Conservation (phyloP, 2,888 invertebrate genomes). For the Agapostemon virescens region DNA sequence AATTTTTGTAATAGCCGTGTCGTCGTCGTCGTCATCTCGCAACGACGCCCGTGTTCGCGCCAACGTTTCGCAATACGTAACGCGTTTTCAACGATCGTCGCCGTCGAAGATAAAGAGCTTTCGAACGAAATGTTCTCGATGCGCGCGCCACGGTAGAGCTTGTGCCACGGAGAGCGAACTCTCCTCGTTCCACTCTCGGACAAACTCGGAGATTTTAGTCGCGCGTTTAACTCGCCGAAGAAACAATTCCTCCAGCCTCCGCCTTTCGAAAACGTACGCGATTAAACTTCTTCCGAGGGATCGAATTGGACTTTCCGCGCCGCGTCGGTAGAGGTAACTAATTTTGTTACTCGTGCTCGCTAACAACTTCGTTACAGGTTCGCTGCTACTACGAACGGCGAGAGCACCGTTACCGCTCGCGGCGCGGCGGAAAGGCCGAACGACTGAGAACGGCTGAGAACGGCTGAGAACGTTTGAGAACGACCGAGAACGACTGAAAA, state of each 20-base stretch:
- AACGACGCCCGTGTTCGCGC: not conserved
- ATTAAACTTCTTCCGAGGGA: constrained; percentile 77
- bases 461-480: no score
- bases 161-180: not conserved
- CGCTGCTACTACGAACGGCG: not conserved
- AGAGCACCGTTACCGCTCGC: constrained; percentile 21
- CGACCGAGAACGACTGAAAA: no score
- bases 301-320: constrained; percentile 77
- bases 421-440: constrained; percentile 51
- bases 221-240: constrained; percentile 60
- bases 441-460: no score
- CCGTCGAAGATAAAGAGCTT: not conserved
- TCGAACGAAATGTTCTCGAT: not conserved
- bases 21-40: not conserved
- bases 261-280: constrained; percentile 70
- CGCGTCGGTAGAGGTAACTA: constrained; percentile 70
- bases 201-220: constrained; percentile 59
- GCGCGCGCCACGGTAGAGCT: not conserved
- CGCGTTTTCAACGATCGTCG: not conserved
- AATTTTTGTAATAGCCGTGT: constrained; percentile 21
- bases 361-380: constrained; percentile 70
- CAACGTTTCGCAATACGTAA: not conserved
- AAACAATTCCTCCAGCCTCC: constrained; percentile 64
- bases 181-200: constrained; percentile 42
- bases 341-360: constrained; percentile 73